Evolutionary conservation across 2,888 invertebrate species (phyloP).

Genomic region (Sturmia bella): DNA sequence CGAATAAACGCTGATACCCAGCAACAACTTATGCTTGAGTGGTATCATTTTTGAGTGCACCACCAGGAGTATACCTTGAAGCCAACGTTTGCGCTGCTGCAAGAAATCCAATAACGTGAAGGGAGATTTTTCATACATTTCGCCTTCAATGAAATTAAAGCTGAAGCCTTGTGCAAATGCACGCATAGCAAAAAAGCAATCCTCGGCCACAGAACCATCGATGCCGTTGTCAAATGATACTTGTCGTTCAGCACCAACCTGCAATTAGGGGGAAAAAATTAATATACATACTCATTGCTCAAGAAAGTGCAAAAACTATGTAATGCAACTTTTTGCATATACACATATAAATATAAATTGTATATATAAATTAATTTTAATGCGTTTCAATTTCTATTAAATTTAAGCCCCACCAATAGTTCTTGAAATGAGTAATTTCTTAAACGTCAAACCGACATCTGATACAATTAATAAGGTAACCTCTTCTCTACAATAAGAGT

Average conservation of each 20-base stretch:
- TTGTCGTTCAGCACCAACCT: constrained; percentile 94
- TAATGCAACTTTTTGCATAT: no score
- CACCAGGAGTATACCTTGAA: constrained; percentile 94
- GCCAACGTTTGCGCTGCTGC: constrained; percentile 97
- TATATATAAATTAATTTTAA: no score
- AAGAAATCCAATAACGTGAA: constrained; percentile 97
- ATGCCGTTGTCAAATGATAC: constrained; percentile 98
- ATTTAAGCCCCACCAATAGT: no score
- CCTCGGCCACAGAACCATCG: constrained; percentile 98
- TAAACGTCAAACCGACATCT: no score
- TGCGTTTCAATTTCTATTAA: no score
- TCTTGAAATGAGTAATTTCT: no score
- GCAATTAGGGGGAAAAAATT: constrained; percentile 64
- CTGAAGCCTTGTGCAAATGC: constrained; percentile 94
- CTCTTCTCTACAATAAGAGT: no score
- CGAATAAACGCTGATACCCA: constrained; percentile 95
- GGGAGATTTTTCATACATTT: constrained; percentile 99
- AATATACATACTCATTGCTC: not conserved
- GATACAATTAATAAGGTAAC: no score
- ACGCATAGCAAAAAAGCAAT: constrained; percentile 98
- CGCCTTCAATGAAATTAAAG: constrained; percentile 98
- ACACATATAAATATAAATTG: no score
- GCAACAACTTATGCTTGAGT: constrained; percentile 88
- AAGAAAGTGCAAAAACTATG: no score
- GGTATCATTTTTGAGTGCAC: constrained; percentile 94